These are phyloP conservation scores for Paraescarpia echinospica DNA, from an alignment of 1,140 invertebrate species.

Conservation along the genomic window DNA sequence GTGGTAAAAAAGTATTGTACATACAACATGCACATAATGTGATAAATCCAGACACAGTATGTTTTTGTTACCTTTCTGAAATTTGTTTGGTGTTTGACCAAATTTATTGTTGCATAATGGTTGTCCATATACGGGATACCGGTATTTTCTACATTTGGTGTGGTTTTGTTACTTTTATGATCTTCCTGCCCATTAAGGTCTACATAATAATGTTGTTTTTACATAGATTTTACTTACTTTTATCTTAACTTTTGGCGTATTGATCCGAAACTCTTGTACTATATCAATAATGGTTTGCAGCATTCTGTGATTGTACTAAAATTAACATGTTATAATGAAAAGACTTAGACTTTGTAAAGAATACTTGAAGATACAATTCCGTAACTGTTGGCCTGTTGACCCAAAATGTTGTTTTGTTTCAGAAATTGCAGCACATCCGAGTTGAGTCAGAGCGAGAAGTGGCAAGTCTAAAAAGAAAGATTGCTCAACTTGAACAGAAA, in stretches of 20 bases:
- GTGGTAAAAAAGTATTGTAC: not conserved
- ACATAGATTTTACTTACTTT: no score
- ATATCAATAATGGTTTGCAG: not conserved
- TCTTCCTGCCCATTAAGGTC: no score
- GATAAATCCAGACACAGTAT: not conserved
- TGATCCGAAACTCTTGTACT: not conserved
- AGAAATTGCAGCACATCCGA: conserved; percentile 19
- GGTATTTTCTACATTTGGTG: no score
- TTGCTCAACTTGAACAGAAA: not conserved
- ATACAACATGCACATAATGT: not conserved
- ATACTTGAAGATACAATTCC: not conserved
- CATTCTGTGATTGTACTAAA: not conserved
- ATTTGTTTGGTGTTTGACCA: no score
- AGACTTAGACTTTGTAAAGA: not conserved
- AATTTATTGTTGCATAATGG: no score
- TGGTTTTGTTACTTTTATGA: no score
- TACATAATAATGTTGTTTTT: no score
- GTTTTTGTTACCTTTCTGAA: conserved; percentile 7
- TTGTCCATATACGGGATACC: no score
- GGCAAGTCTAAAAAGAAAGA: conserved; percentile 12
- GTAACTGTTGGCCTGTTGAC: not conserved
- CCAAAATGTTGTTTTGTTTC: not conserved
- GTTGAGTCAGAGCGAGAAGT: conserved; percentile 16
- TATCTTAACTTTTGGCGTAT: no score
- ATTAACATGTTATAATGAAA: not conserved